These are phyloP conservation scores for Mobula birostris DNA, from an alignment of 2,113 vertebrate genomes.

Conservation along the genomic window DNA sequence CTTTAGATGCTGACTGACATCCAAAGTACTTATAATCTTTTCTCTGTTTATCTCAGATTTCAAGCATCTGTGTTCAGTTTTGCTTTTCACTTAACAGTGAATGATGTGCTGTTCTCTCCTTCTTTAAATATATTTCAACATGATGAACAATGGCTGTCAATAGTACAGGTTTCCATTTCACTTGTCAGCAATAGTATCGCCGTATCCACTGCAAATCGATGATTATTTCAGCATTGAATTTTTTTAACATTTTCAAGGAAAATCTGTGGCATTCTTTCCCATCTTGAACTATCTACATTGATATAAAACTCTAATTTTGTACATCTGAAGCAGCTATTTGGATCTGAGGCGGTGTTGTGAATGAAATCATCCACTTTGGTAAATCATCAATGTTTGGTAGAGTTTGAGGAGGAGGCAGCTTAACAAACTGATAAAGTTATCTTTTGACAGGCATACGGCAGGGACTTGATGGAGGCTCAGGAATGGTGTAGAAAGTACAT, in stretches of 20 bases:
- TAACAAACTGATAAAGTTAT: not conserved
- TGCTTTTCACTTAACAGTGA: not conserved
- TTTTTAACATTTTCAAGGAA: not conserved
- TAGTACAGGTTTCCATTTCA: not conserved
- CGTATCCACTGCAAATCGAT: not conserved
- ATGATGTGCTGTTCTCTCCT: not conserved
- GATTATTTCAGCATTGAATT: not conserved
- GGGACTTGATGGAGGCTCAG: constrained; percentile 97
- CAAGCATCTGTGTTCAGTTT: no score
- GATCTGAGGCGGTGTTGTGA: not conserved
- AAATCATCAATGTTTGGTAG: not conserved
- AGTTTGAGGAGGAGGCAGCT: not conserved
- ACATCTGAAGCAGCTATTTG: not conserved
- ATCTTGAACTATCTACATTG: not conserved
- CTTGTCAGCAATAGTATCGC: not conserved
- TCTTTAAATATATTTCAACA: not conserved
- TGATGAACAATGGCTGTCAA: not conserved
- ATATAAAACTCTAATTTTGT: not conserved
- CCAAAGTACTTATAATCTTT: no score
- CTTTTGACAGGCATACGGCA: constrained; percentile 76
- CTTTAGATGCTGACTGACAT: no score
- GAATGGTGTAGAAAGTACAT: constrained; percentile 99
- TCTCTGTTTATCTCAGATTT: no score
- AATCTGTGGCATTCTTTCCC: not conserved
- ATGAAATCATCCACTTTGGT: not conserved